A percentile compares a stretch with the other conserved stretches of the same genome.
Conservation (phyloP, 23 tunicate genomes). For the Trididemnum clinides region DNA sequence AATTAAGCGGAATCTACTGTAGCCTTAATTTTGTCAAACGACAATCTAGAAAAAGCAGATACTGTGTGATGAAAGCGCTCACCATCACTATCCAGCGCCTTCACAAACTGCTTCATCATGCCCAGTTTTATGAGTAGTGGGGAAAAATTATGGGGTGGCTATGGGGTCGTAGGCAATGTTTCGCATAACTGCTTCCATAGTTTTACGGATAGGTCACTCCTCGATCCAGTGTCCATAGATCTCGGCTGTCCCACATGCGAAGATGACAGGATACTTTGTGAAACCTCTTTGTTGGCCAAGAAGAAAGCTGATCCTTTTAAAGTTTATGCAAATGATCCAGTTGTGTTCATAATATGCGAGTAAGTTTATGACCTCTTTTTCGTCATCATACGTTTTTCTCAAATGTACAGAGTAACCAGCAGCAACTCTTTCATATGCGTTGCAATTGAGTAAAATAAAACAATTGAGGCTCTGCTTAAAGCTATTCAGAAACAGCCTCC, state of each 20-base stretch:
- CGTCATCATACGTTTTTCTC: constrained; percentile 3
- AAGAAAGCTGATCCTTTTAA: constrained; percentile 15
- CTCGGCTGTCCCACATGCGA: constrained; percentile 30
- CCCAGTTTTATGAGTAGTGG: constrained; percentile 14
- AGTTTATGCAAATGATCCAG: not conserved
- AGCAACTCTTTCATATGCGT: not conserved
- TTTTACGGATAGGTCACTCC: constrained; percentile 13
- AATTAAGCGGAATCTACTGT: too few relatives aligned
- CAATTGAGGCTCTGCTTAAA: too few relatives aligned
- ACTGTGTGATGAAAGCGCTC: constrained; percentile 11
- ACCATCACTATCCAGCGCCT: constrained; percentile 12
- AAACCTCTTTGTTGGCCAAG: not conserved
- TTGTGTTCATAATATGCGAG: constrained; percentile 6
- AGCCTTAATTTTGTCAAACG: constrained; percentile 25
- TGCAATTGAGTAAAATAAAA: constrained; percentile 19
- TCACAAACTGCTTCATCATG: constrained; percentile 17
- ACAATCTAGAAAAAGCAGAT: constrained; percentile 12
- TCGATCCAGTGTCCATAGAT: constrained; percentile 16
- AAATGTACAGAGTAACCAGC: not conserved
- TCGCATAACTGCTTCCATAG: constrained; percentile 30
- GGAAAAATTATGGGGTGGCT: not conserved
- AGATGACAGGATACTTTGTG: constrained; percentile 13
- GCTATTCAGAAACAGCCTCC: not conserved
- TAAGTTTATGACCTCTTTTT: not conserved
- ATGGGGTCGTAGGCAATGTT: constrained; percentile 28